These are phyloP conservation scores for Acomys russatus DNA, from an alignment of 2,797 vertebrate genomes.

Conservation along the genomic window DNA sequence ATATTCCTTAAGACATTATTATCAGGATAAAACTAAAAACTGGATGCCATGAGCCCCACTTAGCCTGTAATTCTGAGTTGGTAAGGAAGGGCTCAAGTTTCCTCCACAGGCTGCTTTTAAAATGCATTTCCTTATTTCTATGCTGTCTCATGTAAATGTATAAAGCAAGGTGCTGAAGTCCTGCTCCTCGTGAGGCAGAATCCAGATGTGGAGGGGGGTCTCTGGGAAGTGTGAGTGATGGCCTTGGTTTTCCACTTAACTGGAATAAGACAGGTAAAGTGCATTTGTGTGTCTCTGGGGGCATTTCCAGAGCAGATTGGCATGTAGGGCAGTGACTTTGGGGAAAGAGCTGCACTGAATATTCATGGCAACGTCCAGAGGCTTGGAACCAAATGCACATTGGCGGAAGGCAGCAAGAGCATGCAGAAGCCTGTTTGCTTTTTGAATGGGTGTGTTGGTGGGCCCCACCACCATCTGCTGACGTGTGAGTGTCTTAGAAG, in stretches of 20 bases:
- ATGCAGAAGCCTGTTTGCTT: background rate
- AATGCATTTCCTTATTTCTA: background rate
- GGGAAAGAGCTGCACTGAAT: background rate
- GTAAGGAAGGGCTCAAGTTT: background rate
- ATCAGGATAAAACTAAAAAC: slow-evolving; percentile 21
- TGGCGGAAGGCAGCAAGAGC: background rate
- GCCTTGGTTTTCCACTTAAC: background rate
- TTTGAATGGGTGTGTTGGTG: background rate
- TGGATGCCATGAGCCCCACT: background rate
- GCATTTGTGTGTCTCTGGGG: background rate
- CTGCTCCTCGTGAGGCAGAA: background rate
- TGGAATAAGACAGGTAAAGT: background rate
- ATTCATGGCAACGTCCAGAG: background rate
- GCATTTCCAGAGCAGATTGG: background rate
- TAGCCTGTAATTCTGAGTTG: background rate
- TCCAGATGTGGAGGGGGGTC: background rate
- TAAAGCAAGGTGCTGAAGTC: background rate
- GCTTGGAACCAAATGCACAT: no score
- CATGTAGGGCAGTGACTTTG: background rate
- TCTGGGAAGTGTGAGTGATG: background rate
- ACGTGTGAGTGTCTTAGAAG: background rate
- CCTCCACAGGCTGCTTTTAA: background rate
- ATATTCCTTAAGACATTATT: background rate
- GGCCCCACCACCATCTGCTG: background rate
- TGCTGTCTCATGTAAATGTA: background rate